phyloP scores from a whole-genome alignment of 2,113 vertebrate species.

The Vidua macroura region DNA sequence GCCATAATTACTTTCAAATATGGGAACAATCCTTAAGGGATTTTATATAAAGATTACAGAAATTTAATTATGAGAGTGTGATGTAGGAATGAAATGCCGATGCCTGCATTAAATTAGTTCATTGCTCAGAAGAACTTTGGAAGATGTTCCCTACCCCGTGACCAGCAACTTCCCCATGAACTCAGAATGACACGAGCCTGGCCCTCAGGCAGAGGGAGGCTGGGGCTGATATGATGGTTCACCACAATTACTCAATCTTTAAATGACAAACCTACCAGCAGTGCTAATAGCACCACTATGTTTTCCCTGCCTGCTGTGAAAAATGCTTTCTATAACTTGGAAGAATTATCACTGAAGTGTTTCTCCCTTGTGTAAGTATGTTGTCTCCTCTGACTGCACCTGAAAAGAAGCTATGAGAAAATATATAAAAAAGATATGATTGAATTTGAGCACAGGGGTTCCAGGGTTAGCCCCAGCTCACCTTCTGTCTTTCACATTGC shows the following conservation, averaged over 20 bases:
- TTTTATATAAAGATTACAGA: neutral
- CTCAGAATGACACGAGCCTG: neutral
- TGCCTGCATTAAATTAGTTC: neutral
- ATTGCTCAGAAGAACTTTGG: neutral
- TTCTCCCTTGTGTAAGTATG: neutral
- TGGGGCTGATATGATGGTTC: neutral
- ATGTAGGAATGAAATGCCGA: neutral
- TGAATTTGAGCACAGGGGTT: neutral
- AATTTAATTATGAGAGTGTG: neutral
- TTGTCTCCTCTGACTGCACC: neutral
- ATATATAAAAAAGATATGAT: neutral
- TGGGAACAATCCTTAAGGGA: neutral
- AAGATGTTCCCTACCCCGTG: accelerated
- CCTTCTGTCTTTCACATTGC: neutral
- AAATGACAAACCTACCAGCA: neutral
- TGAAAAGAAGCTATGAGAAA: neutral
- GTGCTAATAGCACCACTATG: neutral
- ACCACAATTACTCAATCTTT: neutral
- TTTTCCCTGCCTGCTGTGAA: neutral
- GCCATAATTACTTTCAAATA: neutral
- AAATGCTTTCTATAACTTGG: neutral
- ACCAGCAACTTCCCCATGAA: neutral
- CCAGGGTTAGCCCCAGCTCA: neutral
- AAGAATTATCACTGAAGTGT: neutral
- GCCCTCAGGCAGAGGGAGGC: neutral